Base-by-base conservation (phyloP, 1,140 invertebrate species). In the Drosophila tani region DNA sequence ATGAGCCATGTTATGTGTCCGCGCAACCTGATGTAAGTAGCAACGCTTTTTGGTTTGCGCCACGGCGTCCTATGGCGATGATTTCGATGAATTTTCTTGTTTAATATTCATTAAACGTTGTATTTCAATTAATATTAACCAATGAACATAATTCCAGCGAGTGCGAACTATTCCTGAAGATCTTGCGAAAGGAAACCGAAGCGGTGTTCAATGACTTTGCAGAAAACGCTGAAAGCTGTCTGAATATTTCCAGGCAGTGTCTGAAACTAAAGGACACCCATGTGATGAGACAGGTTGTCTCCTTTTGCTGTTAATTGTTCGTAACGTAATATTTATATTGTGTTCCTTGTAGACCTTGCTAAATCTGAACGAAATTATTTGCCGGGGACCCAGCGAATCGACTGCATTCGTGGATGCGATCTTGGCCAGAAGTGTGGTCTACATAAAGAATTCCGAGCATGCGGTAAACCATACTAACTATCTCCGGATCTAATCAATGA, bases 21-120 rank as follows among this genome's bases (percentile, higher is more conserved):
- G 3, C 70, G 63, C 11, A 84, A 83, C 67, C 8, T 81, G 1
- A 84, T 83, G 81, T 83, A 55, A 70, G 77, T 56, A 50, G 7
- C 21, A 32, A 55, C 11, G 17, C 5, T 15, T 9, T 15, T 45
- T 15, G 27, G 3, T 27, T 2, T 15, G 17, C 11, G 12, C 12
- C 24, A 17, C 12, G 4, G 41, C 32, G 24, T 57, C 29, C 27
- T 45, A 32, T 27, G 2, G 12, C 24, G 15, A 11, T 8, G 15
- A 35, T 7, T 4, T 63, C 19, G 4, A 24, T 11, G 8, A n/a
- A 24, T n/a, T 19, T 56, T 35, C 40, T 40, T 24, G 53, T 15
- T 24, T 17, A 35, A 11, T 45, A 2, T n/a, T 38, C 7, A 35
- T 24, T 14, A 4, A 35, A 2, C 14, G 19, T 55, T 21, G 32